A percentile compares a stretch with the other conserved stretches of the same genome.
Conservation (phyloP, 2,888 invertebrate species). For the Hedya salicella region DNA sequence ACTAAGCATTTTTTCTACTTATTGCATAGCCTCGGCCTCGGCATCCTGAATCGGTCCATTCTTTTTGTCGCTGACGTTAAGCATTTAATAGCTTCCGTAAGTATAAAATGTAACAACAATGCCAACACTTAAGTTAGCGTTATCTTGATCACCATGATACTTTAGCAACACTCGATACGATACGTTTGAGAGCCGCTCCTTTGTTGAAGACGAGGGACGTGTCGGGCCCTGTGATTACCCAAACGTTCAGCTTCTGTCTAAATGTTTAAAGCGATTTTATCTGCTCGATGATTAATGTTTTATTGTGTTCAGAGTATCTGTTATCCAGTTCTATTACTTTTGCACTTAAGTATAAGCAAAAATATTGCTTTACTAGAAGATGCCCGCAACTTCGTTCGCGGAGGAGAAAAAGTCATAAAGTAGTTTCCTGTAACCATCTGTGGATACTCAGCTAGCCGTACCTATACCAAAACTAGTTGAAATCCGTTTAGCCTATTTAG, state of each 20-base stretch:
- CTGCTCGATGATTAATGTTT: constrained; percentile 23
- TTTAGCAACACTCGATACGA: constrained; percentile 71
- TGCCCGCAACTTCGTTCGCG: too few relatives aligned
- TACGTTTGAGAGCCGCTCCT: constrained; percentile 66
- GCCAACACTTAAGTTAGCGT: constrained; percentile 61
- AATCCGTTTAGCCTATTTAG: too few relatives aligned
- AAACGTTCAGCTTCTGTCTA: constrained; percentile 50
- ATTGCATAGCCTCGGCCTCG: neutral
- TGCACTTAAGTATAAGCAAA: neutral
- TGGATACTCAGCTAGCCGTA: too few relatives aligned
- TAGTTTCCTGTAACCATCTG: too few relatives aligned
- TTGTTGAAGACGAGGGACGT: constrained; percentile 50
- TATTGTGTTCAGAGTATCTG: neutral
- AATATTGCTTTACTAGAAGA: neutral
- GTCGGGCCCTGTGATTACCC: constrained; percentile 51
- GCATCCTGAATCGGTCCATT: constrained; percentile 20
- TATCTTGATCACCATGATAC: constrained; percentile 65
- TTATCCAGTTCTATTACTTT: neutral
- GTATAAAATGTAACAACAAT: constrained; percentile 57
- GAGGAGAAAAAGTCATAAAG: too few relatives aligned
- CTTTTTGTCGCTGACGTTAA: constrained; percentile 29
- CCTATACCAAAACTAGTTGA: too few relatives aligned
- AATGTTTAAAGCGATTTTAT: constrained; percentile 55
- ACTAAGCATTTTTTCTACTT: neutral
- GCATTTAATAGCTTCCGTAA: constrained; percentile 42